Evolutionary conservation across 2,888 invertebrate species (phyloP).

Genomic region (Smittia aterrima): DNA sequence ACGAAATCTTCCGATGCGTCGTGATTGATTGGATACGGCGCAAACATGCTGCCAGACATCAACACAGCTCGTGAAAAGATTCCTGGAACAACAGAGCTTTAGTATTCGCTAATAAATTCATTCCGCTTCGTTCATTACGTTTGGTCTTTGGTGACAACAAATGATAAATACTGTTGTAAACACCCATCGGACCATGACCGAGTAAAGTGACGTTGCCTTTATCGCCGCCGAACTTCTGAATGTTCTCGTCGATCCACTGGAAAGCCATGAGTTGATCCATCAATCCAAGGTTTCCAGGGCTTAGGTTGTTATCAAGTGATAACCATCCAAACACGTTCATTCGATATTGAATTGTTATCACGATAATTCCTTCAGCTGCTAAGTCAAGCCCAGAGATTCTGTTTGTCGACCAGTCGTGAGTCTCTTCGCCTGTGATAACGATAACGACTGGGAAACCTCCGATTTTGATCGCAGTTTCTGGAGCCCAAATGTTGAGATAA

Average conservation of each 20-base stretch:
- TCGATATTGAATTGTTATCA: slow-evolving; percentile 69
- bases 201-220: slow-evolving; percentile 73
- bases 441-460: slow-evolving; percentile 58
- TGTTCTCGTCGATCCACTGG: slow-evolving; percentile 73
- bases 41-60: slow-evolving; percentile 62
- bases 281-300: slow-evolving; percentile 81
- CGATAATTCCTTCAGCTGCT: slow-evolving; percentile 67
- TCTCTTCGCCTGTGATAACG: slow-evolving; percentile 56
- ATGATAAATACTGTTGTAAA: slow-evolving; percentile 66
- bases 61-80: slow-evolving; percentile 67
- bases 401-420: slow-evolving; percentile 62
- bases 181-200: slow-evolving; percentile 76
- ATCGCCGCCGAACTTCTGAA: slow-evolving; percentile 77
- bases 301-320: slow-evolving; percentile 57
- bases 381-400: slow-evolving; percentile 68
- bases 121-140: slow-evolving; percentile 52
- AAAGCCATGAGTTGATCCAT: slow-evolving; percentile 82
- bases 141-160: slow-evolving; percentile 65
- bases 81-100: slow-evolving; percentile 50
- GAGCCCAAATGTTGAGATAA: slow-evolving; percentile 87
- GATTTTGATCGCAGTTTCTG: slow-evolving; percentile 55
- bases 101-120: slow-evolving; percentile 42
- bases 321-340: slow-evolving; percentile 70
- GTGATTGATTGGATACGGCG: slow-evolving; percentile 54
- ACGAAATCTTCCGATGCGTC: slow-evolving; percentile 52